Evolutionary conservation across 92 coral and sea anemone species (phyloP).

Genomic region (Plumapathes pennacea): DNA sequence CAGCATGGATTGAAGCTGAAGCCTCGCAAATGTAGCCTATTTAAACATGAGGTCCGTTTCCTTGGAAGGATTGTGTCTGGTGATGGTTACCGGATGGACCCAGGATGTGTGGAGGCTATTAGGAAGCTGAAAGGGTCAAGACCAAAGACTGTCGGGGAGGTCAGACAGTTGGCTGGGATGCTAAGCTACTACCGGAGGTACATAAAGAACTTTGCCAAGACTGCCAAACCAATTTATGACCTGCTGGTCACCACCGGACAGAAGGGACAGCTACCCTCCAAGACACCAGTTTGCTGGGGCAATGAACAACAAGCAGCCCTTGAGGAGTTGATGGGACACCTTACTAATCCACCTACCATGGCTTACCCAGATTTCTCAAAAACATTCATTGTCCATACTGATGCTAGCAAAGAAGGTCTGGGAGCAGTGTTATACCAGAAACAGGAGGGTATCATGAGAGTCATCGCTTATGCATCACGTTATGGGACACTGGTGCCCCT

Average conservation of each 20-base stretch:
- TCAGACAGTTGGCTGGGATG: constrained; percentile 38
- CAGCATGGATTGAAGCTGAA: constrained; percentile 52
- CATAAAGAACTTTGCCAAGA: constrained; percentile 25
- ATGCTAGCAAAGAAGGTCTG: constrained; percentile 18
- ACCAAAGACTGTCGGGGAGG: constrained; percentile 50
- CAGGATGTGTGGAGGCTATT: constrained; percentile 19
- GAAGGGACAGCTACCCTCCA: constrained; percentile 18
- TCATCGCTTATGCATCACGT: constrained; percentile 17
- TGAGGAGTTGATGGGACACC: constrained; percentile 10
- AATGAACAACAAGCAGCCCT: constrained; percentile 14
- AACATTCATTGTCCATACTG: constrained; percentile 22
- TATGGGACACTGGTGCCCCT: background rate
- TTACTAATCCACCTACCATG: constrained; percentile 7
- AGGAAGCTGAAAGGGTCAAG: constrained; percentile 13
- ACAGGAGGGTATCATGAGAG: constrained; percentile 4
- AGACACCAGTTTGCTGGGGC: constrained; percentile 20
- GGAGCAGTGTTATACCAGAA: constrained; percentile 21
- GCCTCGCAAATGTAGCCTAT: constrained; percentile 33
- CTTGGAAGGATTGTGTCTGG: constrained; percentile 35
- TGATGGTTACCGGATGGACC: constrained; percentile 24
- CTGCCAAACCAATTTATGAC: constrained; percentile 28
- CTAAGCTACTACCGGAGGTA: constrained; percentile 34
- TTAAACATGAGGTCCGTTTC: constrained; percentile 29
- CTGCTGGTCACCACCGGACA: too few species aligned
- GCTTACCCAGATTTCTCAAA: constrained; percentile 5